Evolutionary conservation across 2,113 vertebrate genomes (phyloP).

Genomic region (Toxotes chatareus): DNA sequence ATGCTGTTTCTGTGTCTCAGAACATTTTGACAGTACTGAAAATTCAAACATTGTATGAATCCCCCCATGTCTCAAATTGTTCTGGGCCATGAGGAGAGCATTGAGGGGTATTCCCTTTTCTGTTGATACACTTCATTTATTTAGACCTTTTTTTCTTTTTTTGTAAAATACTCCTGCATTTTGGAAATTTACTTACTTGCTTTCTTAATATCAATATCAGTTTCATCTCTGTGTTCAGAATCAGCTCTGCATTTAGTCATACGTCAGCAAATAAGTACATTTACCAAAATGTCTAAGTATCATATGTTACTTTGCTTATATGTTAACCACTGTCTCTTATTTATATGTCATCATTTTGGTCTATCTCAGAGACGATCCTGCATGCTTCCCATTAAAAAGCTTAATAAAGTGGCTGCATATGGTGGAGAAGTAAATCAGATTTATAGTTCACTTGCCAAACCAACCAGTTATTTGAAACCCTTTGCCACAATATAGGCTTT

Average conservation of each 20-base stretch:
- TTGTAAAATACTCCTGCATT: background rate
- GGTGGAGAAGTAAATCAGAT: background rate
- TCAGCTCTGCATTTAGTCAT: background rate
- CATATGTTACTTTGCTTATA: background rate
- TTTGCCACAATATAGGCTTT: background rate
- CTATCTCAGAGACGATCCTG: background rate
- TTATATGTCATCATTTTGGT: background rate
- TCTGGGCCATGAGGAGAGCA: background rate
- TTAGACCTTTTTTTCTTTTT: background rate
- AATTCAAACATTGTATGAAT: background rate
- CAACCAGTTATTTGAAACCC: background rate
- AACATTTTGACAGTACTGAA: background rate
- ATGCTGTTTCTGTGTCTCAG: slow-evolving; percentile 1
- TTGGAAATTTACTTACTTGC: slow-evolving; percentile 4
- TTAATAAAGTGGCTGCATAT: background rate
- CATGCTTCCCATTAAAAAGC: slow-evolving; percentile 7
- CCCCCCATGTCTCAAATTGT: background rate
- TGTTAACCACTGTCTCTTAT: background rate
- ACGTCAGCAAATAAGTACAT: background rate
- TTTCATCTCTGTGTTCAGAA: background rate
- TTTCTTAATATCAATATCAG: slow-evolving; percentile 7
- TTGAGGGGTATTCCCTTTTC: background rate
- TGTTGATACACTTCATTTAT: background rate
- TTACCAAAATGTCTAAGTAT: background rate
- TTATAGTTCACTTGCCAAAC: background rate